These are phyloP conservation scores for Hydrolagus colliei DNA, from an alignment of 2,797 vertebrate species.

Conservation along the genomic window DNA sequence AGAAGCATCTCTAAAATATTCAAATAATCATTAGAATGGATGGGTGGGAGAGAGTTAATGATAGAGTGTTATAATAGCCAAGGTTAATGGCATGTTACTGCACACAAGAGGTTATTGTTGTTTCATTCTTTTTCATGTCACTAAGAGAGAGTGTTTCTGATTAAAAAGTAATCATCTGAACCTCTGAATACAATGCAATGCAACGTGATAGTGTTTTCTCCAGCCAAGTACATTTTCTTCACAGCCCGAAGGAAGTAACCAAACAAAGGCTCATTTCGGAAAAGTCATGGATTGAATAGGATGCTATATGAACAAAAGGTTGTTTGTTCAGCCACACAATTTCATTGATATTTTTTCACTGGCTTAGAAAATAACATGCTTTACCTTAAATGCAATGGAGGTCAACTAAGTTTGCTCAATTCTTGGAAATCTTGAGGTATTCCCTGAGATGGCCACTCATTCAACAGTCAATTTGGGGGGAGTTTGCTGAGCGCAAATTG, in stretches of 20 bases:
- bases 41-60: background rate
- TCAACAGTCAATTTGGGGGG: no score
- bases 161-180: background rate
- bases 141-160: background rate
- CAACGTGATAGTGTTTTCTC: background rate
- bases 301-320: background rate
- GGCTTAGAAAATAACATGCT: background rate
- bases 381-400: background rate
- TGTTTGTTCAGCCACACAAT: background rate
- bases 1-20: background rate
- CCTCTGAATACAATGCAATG: background rate
- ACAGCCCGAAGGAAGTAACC: background rate
- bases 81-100: background rate
- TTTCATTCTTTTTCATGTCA: background rate
- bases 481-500: no score
- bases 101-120: background rate
- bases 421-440: background rate
- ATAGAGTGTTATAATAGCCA: background rate
- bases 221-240: background rate
- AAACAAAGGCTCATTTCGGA: background rate
- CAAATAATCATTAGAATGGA: background rate
- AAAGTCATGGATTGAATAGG: no score
- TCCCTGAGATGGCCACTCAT: no score
- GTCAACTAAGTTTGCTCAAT: background rate
- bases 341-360: background rate